These are phyloP conservation scores for Neelides folsomi DNA, from an alignment of 2,888 invertebrate genomes.

Conservation along the genomic window DNA sequence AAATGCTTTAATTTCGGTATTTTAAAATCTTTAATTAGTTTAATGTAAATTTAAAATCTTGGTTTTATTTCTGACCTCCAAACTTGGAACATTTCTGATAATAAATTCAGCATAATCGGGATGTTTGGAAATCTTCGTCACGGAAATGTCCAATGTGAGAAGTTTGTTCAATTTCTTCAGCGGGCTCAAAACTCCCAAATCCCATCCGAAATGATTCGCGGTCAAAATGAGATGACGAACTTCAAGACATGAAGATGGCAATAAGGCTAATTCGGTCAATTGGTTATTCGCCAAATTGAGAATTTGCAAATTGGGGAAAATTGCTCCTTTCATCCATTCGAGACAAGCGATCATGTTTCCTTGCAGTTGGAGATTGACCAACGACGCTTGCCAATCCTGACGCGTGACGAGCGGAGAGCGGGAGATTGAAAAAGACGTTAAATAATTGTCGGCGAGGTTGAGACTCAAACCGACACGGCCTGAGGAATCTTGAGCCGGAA, in stretches of 20 bases:
- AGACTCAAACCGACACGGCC: constrained; percentile 16
- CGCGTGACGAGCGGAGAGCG: constrained; percentile 13
- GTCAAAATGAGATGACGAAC: constrained; percentile 23
- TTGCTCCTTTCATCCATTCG: constrained; percentile 24
- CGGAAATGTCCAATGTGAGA: constrained; percentile 20
- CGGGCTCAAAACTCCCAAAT: constrained; percentile 13
- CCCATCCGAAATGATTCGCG: constrained; percentile 27
- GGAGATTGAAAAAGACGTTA: constrained; percentile 15
- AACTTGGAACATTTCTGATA: constrained; percentile 12
- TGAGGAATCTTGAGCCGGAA: constrained; percentile 14
- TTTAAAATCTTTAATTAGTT: too few relatives aligned
- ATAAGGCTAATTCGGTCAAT: constrained; percentile 18
- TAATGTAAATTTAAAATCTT: neutral
- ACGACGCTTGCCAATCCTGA: constrained; percentile 19
- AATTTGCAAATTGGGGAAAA: constrained; percentile 25
- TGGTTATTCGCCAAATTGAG: constrained; percentile 27
- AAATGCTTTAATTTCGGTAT: too few relatives aligned
- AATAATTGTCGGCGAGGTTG: constrained; percentile 28
- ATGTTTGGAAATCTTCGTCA: constrained; percentile 21
- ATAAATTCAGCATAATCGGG: constrained; percentile 25
- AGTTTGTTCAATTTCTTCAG: constrained; percentile 14
- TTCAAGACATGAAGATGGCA: constrained; percentile 21
- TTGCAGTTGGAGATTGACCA: constrained; percentile 26
- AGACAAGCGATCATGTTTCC: constrained; percentile 25
- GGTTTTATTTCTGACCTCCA: constrained; percentile 16